A percentile compares a stretch with the other conserved stretches of the same genome.
These are phyloP conservation scores for Microplitis deprimator DNA, from an alignment of 2,888 invertebrate genomes.

Conservation along the genomic window DNA sequence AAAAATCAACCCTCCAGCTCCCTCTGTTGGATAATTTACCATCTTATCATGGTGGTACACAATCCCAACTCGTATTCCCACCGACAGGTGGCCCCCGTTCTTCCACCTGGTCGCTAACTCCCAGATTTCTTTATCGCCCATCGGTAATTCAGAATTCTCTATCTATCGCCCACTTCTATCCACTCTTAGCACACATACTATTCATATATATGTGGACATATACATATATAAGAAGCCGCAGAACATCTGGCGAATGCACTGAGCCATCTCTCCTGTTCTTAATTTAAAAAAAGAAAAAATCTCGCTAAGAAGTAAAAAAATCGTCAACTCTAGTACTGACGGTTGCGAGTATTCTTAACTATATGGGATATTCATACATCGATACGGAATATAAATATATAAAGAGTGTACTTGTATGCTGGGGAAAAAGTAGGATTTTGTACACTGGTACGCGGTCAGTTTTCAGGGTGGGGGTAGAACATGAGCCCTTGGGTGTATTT, in stretches of 20 bases:
- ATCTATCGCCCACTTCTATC: too few relatives aligned
- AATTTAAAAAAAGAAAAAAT: background rate
- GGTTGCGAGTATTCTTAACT: background rate
- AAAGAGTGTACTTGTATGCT: background rate
- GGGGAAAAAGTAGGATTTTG: background rate
- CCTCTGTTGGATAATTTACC: too few relatives aligned
- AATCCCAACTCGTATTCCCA: too few relatives aligned
- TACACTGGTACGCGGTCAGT: background rate
- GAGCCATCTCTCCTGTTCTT: background rate
- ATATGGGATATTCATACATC: background rate
- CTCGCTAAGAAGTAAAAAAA: background rate
- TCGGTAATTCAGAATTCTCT: too few relatives aligned
- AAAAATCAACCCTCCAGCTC: too few relatives aligned
- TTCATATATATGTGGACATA: too few relatives aligned
- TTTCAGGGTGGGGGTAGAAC: background rate
- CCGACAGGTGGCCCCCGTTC: too few relatives aligned
- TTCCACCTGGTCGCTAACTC: too few relatives aligned
- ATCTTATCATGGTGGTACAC: too few relatives aligned
- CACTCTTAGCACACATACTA: too few relatives aligned
- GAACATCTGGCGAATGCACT: slow-evolving; percentile 23
- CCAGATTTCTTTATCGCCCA: too few relatives aligned
- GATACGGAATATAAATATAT: background rate
- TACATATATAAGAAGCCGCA: slow-evolving; percentile 1
- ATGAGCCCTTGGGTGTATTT: background rate
- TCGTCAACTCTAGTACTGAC: background rate